These are phyloP conservation scores for Scaptomyza montana DNA, from an alignment of 1,140 invertebrate genomes.

Conservation along the genomic window DNA sequence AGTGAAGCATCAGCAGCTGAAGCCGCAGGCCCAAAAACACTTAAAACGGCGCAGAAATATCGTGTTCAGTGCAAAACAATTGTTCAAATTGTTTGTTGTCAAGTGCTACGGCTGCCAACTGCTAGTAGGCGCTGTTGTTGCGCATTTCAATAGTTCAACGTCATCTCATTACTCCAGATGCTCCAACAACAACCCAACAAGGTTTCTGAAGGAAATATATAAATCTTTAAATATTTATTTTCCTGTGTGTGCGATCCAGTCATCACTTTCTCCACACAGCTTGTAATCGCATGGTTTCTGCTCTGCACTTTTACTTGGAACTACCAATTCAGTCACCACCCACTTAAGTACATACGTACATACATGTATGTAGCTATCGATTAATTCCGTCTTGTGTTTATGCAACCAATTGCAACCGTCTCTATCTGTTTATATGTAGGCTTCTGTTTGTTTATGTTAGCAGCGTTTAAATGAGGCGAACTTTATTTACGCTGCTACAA, in stretches of 20 bases:
- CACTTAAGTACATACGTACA: too few species aligned
- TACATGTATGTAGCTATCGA: constrained; percentile 39
- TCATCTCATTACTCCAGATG: constrained; percentile 53
- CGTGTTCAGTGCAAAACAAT: constrained; percentile 36
- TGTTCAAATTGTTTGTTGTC: constrained; percentile 69
- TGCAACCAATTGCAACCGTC: constrained; percentile 46
- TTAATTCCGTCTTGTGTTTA: constrained; percentile 39
- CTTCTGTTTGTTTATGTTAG: constrained; percentile 43
- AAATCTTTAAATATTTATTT: constrained; percentile 24
- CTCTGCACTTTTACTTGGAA: constrained; percentile 14
- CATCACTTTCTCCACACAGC: constrained; percentile 18
- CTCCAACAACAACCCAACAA: background rate
- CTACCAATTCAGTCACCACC: constrained; percentile 2
- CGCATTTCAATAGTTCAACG: constrained; percentile 50
- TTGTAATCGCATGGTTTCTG: constrained; percentile 7
- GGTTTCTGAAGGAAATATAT: constrained; percentile 29
- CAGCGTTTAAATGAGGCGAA: constrained; percentile 29
- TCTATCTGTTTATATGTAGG: constrained; percentile 27
- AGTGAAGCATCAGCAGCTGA: background rate
- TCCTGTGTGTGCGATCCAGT: background rate
- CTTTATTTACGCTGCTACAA: constrained; percentile 64
- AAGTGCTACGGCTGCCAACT: constrained; percentile 17
- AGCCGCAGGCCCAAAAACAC: background rate
- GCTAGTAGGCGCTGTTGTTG: constrained; percentile 1
- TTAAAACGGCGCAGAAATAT: background rate